Base-by-base conservation (phyloP, 2,113 vertebrate genomes). In the Dascyllus trimaculatus region DNA sequence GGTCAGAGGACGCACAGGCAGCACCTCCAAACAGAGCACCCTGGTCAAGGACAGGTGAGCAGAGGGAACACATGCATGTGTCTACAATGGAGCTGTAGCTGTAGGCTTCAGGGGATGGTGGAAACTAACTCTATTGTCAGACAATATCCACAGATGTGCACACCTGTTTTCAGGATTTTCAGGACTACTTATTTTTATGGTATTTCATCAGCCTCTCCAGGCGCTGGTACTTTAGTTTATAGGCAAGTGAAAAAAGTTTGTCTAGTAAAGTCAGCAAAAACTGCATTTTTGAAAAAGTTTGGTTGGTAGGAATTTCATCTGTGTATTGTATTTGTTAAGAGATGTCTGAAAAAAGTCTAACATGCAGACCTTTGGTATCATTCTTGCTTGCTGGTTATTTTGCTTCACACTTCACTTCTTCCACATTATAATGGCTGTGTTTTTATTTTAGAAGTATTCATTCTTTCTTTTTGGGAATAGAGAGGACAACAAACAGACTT, bases 31-130 rank as follows among this genome's bases (percentile, higher is more conserved):
- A 60, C 86, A 78, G 13, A 79, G 63, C 67, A 68, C 75, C 0
- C 21, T 83, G 11, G 65, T 84, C 0, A 86, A 82, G 65, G 67
- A 88, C 90, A 96, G 96, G 97, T 95, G 84, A 81, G 90, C 72
- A 38, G 8, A 11, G 17, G 19, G 8, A 60, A 49, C 29, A 17
- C 18, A 3, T 53, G 22, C 29, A 7, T 22, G 21, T 66, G 24
- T 73, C 8, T 22, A 8, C 45, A 9, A 46, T 40, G 10, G 43
- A 56, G 77, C n/a, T 71, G 24, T 35, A 70, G 26, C 24, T 60
- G 19, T 35, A 0, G n/a, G 53, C 64, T 53, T 14, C 35, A 53
- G 24, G 24, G 61, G 19, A 32, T 18, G 19, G 4, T 24, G 64
- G 17, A 18, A n/a, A 24, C 58, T 19, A 19, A 51, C 49, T 67